Conservation (phyloP, 2,888 invertebrate species). For the Automeris io region DNA sequence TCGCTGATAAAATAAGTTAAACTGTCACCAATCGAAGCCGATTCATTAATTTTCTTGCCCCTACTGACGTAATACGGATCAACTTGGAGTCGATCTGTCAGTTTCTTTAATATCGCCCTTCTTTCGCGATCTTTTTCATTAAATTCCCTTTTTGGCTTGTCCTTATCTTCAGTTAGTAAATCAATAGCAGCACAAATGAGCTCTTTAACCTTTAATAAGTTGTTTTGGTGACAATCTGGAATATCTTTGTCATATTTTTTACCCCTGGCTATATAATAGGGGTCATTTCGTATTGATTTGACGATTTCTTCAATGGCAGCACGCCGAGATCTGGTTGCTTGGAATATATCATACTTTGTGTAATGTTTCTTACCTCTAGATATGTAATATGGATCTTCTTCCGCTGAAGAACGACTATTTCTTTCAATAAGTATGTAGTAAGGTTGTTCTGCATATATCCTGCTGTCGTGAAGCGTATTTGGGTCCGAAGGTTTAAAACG, state of each 20-base stretch:
- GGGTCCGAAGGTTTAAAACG: constrained; percentile 30
- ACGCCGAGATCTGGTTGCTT: constrained; percentile 49
- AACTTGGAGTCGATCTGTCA: constrained; percentile 58
- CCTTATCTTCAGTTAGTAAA: constrained; percentile 32
- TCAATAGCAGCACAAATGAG: constrained; percentile 55
- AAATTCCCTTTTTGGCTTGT: constrained; percentile 47
- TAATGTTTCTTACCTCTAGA: constrained; percentile 57
- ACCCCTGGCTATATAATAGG: constrained; percentile 73
- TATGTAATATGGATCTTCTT: constrained; percentile 61
- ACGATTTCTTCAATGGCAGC: constrained; percentile 63
- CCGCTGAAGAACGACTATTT: constrained; percentile 55
- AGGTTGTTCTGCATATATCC: constrained; percentile 74
- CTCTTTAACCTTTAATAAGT: constrained; percentile 45
- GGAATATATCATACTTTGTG: constrained; percentile 28
- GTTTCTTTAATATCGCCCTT: constrained; percentile 54
- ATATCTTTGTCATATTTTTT: constrained; percentile 47
- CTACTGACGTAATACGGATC: constrained; percentile 68
- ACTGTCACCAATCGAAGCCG: constrained; percentile 25
- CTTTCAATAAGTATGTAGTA: constrained; percentile 69
- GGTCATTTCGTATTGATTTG: constrained; percentile 66
- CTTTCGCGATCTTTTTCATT: constrained; percentile 54
- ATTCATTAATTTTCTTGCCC: constrained; percentile 49
- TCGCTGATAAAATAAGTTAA: constrained; percentile 47
- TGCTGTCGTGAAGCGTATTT: constrained; percentile 48
- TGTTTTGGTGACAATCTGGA: constrained; percentile 27